A percentile compares a stretch with the other conserved stretches of the same genome.
phyloP scores from a whole-genome alignment of 2,888 invertebrate species.

The Meiosimyza platycephala region DNA sequence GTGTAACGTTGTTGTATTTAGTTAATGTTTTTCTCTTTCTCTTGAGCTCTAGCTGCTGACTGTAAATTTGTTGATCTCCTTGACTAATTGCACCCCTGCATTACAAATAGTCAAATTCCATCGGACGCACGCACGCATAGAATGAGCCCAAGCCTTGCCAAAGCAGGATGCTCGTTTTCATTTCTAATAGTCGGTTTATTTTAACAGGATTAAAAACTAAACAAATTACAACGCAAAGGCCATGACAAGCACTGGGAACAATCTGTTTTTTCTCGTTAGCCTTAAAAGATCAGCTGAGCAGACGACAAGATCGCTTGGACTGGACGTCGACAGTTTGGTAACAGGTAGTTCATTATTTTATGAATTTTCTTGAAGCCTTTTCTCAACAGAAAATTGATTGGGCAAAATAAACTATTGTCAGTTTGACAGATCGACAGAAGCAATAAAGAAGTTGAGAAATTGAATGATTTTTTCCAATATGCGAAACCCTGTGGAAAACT shows the following conservation, averaged over 20 bases:
- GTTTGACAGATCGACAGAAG: too few relatives aligned
- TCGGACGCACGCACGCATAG: slow-evolving; percentile 1
- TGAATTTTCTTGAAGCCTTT: too few relatives aligned
- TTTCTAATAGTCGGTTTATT: slow-evolving; percentile 20
- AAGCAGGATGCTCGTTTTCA: slow-evolving; percentile 3
- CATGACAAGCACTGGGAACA: background rate
- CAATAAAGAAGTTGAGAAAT: too few relatives aligned
- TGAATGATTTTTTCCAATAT: too few relatives aligned
- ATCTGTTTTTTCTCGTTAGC: background rate
- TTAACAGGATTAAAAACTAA: slow-evolving; percentile 30
- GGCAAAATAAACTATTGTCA: too few relatives aligned
- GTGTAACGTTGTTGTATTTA: background rate
- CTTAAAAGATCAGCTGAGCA: background rate
- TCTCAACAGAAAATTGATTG: too few relatives aligned
- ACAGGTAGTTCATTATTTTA: too few relatives aligned
- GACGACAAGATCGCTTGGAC: background rate
- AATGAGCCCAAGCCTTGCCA: background rate
- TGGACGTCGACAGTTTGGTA: too few relatives aligned
- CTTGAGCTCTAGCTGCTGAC: background rate
- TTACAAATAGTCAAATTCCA: slow-evolving; percentile 7
- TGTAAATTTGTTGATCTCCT: slow-evolving; percentile 37
- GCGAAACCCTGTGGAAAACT: too few relatives aligned
- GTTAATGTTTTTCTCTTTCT: background rate
- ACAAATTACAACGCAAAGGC: slow-evolving; percentile 15
- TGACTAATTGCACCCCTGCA: slow-evolving; percentile 37